Percentiles rank a stretch among this genome's conserved stretches.
Evolutionary conservation across 2,797 vertebrate genomes (phyloP).

Genomic region (Bufotes viridis): DNA sequence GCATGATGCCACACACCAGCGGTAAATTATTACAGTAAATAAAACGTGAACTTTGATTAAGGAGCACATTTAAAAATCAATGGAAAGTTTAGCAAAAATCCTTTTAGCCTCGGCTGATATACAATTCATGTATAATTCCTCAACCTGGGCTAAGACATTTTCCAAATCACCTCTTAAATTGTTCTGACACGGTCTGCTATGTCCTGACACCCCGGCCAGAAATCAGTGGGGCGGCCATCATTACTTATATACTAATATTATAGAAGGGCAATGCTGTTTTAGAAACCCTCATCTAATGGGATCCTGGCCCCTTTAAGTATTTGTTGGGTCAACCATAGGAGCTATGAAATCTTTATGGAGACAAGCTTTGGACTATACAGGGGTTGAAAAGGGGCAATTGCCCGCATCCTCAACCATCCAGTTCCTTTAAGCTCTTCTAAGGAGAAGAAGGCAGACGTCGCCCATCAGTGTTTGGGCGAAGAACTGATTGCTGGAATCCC

Average conservation of each 20-base stretch:
- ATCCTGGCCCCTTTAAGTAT: background rate
- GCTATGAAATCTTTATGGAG: too few species aligned
- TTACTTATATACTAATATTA: background rate
- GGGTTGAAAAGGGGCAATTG: too few species aligned
- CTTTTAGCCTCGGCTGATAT: constrained; percentile 35
- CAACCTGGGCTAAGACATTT: constrained; percentile 25
- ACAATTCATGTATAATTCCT: constrained; percentile 24
- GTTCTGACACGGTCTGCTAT: background rate
- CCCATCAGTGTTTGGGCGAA: too few species aligned
- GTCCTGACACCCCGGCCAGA: background rate
- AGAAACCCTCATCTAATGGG: background rate
- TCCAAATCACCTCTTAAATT: constrained; percentile 18
- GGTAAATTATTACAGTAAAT: constrained; percentile 35
- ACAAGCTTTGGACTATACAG: too few species aligned
- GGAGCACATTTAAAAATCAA: constrained; percentile 40
- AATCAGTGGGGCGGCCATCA: background rate
- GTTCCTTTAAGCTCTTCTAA: too few species aligned
- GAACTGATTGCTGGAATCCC: too few species aligned
- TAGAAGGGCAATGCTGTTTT: background rate
- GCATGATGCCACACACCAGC: background rate
- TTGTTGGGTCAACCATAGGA: too few species aligned
- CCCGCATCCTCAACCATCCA: too few species aligned
- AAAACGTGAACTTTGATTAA: constrained; percentile 26
- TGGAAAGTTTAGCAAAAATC: constrained; percentile 27
- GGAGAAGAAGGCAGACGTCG: too few species aligned